phyloP scores from a whole-genome alignment of 2,888 invertebrate genomes.

The Pogonocherus hispidulus region DNA sequence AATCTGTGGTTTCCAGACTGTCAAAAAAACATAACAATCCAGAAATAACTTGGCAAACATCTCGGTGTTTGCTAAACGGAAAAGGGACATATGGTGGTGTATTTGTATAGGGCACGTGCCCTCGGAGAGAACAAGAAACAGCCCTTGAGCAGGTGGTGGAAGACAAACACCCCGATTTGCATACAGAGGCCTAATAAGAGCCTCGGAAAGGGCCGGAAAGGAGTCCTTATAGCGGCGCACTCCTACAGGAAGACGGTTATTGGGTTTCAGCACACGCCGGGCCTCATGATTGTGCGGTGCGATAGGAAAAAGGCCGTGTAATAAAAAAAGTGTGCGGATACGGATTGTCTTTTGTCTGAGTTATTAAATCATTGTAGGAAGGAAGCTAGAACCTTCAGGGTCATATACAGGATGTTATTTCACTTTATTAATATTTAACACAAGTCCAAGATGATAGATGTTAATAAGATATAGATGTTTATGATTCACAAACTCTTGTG shows the following conservation, averaged over 20 bases:
- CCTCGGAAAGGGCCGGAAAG: slow-evolving; percentile 46
- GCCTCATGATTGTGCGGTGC: slow-evolving; percentile 27
- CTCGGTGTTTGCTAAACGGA: slow-evolving; percentile 23
- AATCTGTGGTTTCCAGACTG: no score
- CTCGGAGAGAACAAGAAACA: slow-evolving; percentile 44
- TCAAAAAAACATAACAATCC: background rate
- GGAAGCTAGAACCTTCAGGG: slow-evolving; percentile 1
- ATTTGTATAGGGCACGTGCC: slow-evolving; percentile 44
- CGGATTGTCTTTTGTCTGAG: slow-evolving; percentile 16
- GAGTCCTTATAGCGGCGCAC: slow-evolving; percentile 35
- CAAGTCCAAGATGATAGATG: no score
- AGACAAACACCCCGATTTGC: slow-evolving; percentile 45
- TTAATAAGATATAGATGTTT: no score
- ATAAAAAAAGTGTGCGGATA: slow-evolving; percentile 19
- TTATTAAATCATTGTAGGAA: background rate
- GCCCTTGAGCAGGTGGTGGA: slow-evolving; percentile 48
- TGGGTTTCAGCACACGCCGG: slow-evolving; percentile 55
- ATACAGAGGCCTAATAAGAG: slow-evolving; percentile 36
- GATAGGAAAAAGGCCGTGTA: slow-evolving; percentile 4
- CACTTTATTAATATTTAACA: background rate
- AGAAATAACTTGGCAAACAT: slow-evolving; percentile 20
- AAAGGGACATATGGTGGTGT: slow-evolving; percentile 25
- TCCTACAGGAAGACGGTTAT: slow-evolving; percentile 51
- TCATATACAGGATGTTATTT: background rate
- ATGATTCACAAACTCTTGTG: no score